phyloP scores from a whole-genome alignment of 2,888 invertebrate genomes.

The Pinctada fucata region DNA sequence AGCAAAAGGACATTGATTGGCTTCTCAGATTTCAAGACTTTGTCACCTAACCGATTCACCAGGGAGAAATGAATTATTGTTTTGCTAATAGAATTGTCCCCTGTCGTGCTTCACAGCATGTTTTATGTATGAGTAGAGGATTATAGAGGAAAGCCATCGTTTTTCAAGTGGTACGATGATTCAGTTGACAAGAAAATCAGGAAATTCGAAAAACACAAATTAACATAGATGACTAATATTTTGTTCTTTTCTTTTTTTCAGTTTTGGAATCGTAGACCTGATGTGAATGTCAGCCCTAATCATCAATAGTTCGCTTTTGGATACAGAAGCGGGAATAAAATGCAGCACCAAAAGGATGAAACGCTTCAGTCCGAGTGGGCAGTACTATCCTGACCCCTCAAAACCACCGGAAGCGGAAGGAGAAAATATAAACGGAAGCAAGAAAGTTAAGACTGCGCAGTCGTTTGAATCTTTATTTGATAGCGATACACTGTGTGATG shows the following conservation, averaged over 20 bases:
- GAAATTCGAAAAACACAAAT: not conserved
- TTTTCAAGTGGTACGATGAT: not conserved
- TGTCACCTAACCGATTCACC: not conserved
- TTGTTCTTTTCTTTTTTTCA: not conserved
- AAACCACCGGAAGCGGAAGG: constrained; percentile 60
- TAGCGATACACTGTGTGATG: constrained; percentile 67
- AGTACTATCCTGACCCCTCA: constrained; percentile 63
- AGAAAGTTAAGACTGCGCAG: constrained; percentile 68
- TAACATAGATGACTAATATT: not conserved
- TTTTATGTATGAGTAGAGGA: constrained; percentile 1
- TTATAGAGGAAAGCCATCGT: not conserved
- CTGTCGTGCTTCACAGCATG: not conserved
- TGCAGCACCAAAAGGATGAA: constrained; percentile 57
- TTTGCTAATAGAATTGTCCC: not conserved
- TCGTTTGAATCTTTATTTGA: constrained; percentile 70
- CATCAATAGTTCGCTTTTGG: not conserved
- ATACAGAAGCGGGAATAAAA: constrained; percentile 21
- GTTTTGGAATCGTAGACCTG: not conserved
- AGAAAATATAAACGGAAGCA: constrained; percentile 52
- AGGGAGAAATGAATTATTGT: not conserved
- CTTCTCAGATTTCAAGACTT: not conserved
- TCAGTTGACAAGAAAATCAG: not conserved
- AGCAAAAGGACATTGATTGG: not conserved
- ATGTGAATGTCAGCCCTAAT: constrained; percentile 1
- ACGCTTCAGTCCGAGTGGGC: constrained; percentile 62